phyloP scores from a whole-genome alignment of 2,888 invertebrate species.

The Brachylomia viminalis region DNA sequence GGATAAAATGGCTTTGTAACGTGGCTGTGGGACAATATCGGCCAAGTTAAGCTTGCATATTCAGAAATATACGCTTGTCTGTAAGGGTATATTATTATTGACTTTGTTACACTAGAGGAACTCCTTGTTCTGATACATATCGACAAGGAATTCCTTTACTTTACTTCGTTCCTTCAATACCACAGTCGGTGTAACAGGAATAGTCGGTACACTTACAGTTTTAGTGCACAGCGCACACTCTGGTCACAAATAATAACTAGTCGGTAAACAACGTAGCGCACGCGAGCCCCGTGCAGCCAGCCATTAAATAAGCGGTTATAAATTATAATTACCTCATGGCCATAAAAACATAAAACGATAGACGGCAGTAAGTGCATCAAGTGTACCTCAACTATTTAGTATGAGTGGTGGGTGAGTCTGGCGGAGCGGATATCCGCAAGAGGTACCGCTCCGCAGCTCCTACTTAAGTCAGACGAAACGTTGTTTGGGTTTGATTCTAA shows the following conservation, averaged over 20 bases:
- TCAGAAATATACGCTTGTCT: slow-evolving; percentile 14
- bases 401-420: slow-evolving; percentile 76
- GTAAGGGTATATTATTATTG: slow-evolving; percentile 22
- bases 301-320: slow-evolving; percentile 69
- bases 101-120: slow-evolving; percentile 17
- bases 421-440: slow-evolving; percentile 85
- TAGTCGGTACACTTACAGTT: slow-evolving; percentile 30
- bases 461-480: slow-evolving; percentile 50
- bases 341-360: slow-evolving; percentile 68
- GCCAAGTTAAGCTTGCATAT: neutral
- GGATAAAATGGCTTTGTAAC: neutral
- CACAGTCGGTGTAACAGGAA: slow-evolving; percentile 4
- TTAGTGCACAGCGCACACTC: slow-evolving; percentile 15
- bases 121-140: slow-evolving; percentile 10
- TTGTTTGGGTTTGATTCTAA: slow-evolving; percentile 55
- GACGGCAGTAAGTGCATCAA: slow-evolving; percentile 57
- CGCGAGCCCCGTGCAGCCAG: slow-evolving; percentile 69
- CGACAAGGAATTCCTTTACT: slow-evolving; percentile 22
- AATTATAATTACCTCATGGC: slow-evolving; percentile 69
- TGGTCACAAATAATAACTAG: slow-evolving; percentile 35
- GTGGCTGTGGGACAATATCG: neutral
- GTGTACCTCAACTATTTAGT: slow-evolving; percentile 72
- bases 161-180: slow-evolving; percentile 6
- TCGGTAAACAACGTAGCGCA: slow-evolving; percentile 61
- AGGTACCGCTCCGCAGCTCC: slow-evolving; percentile 66